Base-by-base conservation (phyloP, 2,797 vertebrate genomes). In the Meda fulgida region DNA sequence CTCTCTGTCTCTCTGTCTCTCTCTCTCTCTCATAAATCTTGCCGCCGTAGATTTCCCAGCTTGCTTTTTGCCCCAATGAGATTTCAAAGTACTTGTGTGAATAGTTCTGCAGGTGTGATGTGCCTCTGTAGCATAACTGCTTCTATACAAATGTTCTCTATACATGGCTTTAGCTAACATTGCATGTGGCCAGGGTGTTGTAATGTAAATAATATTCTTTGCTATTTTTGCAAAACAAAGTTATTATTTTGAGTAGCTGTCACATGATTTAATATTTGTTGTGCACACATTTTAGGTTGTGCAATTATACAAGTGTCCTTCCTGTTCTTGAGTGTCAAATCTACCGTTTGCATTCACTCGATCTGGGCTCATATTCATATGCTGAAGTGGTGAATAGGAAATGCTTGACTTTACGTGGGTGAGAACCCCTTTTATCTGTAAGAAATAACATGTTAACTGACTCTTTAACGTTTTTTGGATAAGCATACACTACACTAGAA, bases 221-320 rank as follows among this genome's bases (percentile, higher is more conserved):
- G 7, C 60, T 40, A 46, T 26, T 43, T 67, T 80, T 72, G 36
- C 31, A 66, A 72, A 58, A 77, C 48, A 75, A 19, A 18, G n/a
- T 11, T 65, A 40, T 76, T 34, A 13, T 85, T 80, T 88, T 77
- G 53, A 55, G 58, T 58, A 65, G 65, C 60, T 1, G 23, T 51
- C 21, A 26, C 84, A 78, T 84, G 70, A 63, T 80, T 65, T 73
- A 40, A 26, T 66, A 82, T 65, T 81, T 63, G 80, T 85, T 87
- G 84, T 84, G 84, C 84, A 85, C 80, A 86, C 29, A 46, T 87
- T 88, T 81, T 81, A 85, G 83, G 81, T 87, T 84, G 87, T 89
- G 85, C 89, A 87, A 81, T 87, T 87, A 84, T 88, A 89, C 87
- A 89, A 90, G 89, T 90, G 89, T 87, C 89, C 89, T 90, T 90